Percentiles rank a stretch among this genome's conserved stretches.
These are phyloP conservation scores for Ptychoptera albimana DNA, from an alignment of 2,888 invertebrate genomes.

Conservation along the genomic window DNA sequence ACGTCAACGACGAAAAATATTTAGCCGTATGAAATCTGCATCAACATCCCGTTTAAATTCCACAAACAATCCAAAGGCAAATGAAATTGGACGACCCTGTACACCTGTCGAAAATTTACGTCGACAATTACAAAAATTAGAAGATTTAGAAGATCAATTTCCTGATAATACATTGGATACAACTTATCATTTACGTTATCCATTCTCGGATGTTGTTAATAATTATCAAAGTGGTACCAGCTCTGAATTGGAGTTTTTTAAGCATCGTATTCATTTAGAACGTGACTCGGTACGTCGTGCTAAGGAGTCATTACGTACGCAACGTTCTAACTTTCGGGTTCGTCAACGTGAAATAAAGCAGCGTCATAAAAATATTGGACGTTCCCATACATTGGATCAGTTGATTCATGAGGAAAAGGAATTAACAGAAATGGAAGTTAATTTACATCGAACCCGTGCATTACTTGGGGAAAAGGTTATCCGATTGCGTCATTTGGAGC, in stretches of 20 bases:
- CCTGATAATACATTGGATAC: constrained; percentile 54
- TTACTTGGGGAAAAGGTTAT: constrained; percentile 71
- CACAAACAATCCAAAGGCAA: constrained; percentile 21
- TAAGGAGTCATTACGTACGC: constrained; percentile 53
- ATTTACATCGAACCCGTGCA: constrained; percentile 63
- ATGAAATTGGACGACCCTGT: constrained; percentile 36
- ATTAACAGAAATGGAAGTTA: constrained; percentile 69
- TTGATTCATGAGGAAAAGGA: constrained; percentile 59
- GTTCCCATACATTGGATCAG: constrained; percentile 24
- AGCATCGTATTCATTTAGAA: constrained; percentile 65
- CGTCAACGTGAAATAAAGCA: constrained; percentile 40
- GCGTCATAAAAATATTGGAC: constrained; percentile 22
- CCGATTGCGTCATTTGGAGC: constrained; percentile 60
- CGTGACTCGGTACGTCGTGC: constrained; percentile 69
- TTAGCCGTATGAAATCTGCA: constrained; percentile 52
- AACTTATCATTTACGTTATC: constrained; percentile 62
- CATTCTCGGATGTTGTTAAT: constrained; percentile 56
- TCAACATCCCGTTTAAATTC: constrained; percentile 52
- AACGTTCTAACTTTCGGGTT: constrained; percentile 50
- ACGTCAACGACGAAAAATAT: constrained; percentile 45
- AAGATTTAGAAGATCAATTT: constrained; percentile 69
- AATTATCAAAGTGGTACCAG: constrained; percentile 30
- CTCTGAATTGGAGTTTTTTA: constrained; percentile 67
- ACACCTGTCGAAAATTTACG: constrained; percentile 66
- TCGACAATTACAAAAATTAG: constrained; percentile 62